phyloP scores from a whole-genome alignment of 2,797 vertebrate genomes.

The Poeciliopsis infans region DNA sequence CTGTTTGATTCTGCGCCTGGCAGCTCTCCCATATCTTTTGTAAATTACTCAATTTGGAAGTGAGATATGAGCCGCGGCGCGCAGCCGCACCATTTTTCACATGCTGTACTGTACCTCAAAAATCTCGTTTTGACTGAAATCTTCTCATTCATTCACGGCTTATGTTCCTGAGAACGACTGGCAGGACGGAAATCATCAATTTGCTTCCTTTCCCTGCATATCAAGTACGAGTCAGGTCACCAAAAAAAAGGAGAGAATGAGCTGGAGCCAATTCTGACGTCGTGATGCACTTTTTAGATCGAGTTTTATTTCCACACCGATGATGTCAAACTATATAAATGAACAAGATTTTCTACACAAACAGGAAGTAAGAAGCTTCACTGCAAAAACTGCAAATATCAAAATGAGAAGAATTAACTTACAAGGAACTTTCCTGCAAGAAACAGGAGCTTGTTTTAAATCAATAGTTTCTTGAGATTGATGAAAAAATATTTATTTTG shows the following conservation, averaged over 20 bases:
- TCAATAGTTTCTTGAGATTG: too few relatives aligned
- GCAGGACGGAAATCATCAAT: slow-evolving; percentile 5
- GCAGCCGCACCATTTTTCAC: slow-evolving; percentile 8
- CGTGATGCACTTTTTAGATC: background rate
- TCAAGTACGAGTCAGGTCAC: background rate
- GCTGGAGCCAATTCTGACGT: background rate
- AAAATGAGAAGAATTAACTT: too few relatives aligned
- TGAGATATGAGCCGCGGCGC: slow-evolving; percentile 15
- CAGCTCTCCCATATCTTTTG: slow-evolving; percentile 12
- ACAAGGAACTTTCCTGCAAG: too few relatives aligned
- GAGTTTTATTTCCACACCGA: background rate
- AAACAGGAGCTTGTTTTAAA: too few relatives aligned
- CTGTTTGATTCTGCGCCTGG: slow-evolving; percentile 27
- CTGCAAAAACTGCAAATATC: too few relatives aligned
- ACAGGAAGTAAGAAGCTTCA: too few relatives aligned
- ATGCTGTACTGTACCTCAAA: slow-evolving; percentile 11
- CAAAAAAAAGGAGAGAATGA: background rate
- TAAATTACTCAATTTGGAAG: slow-evolving; percentile 20
- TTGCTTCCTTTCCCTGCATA: background rate
- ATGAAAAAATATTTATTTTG: too few relatives aligned
- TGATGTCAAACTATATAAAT: background rate
- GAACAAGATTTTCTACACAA: background rate
- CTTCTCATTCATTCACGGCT: slow-evolving; percentile 15
- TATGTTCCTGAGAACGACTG: background rate
- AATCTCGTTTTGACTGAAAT: slow-evolving; percentile 16